Evolutionary conservation across 2,113 vertebrate genomes (phyloP).

Genomic region (Clarias batrachus): DNA sequence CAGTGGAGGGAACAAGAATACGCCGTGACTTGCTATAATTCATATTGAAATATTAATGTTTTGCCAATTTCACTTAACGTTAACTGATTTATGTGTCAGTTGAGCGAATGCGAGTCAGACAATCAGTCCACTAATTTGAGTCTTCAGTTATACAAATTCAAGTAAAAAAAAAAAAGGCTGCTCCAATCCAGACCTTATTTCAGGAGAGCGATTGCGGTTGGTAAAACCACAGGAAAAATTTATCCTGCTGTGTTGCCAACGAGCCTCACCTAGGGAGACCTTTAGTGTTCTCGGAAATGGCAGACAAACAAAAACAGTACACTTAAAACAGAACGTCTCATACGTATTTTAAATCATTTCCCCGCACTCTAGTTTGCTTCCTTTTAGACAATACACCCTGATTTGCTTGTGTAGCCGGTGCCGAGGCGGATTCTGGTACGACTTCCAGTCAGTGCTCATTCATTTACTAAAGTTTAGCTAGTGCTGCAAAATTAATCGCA

Average conservation of each 20-base stretch:
- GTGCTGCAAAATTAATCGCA: too few species aligned
- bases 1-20: background rate
- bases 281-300: slow-evolving; percentile 17
- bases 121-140: background rate
- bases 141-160: slow-evolving; percentile 15
- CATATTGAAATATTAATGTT: background rate
- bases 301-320: slow-evolving; percentile 25
- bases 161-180: slow-evolving; percentile 23
- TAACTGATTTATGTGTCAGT: slow-evolving; percentile 10
- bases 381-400: too few species aligned
- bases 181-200: slow-evolving; percentile 23
- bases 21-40: background rate
- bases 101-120: background rate
- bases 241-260: slow-evolving; percentile 21
- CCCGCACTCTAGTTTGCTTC: too few species aligned
- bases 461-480: too few species aligned
- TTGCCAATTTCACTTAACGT: slow-evolving; percentile 26
- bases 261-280: slow-evolving; percentile 35
- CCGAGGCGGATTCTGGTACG: background rate
- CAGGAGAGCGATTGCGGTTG: slow-evolving; percentile 45
- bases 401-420: background rate
- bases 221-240: slow-evolving; percentile 42
- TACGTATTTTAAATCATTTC: background rate
- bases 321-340: background rate
- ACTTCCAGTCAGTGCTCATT: background rate